Conservation (phyloP, 2,888 invertebrate species). For the Sinhomidia bicolor region DNA sequence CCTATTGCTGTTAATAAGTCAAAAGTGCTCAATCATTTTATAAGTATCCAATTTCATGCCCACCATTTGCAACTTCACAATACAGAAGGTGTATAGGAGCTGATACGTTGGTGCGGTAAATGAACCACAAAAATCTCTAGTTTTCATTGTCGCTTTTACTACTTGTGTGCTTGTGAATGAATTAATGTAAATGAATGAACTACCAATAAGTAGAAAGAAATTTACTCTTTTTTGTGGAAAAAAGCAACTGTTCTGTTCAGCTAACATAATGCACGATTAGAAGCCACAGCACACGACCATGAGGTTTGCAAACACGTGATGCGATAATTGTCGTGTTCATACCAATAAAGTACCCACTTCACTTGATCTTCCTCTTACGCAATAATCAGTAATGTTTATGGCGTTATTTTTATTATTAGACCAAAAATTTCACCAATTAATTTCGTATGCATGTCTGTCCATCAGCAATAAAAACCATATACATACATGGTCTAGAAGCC, state of each 20-base stretch:
- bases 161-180: constrained; percentile 53
- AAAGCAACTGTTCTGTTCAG: not conserved
- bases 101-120: constrained; percentile 61
- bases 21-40: constrained; percentile 1
- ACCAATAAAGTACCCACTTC: constrained; percentile 37
- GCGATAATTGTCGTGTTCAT: constrained; percentile 57
- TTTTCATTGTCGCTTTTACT: constrained; percentile 61
- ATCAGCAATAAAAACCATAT: too few relatives aligned
- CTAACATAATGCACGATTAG: constrained; percentile 9
- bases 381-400: constrained; percentile 12
- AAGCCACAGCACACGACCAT: constrained; percentile 53
- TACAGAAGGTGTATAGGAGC: not conserved
- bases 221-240: constrained; percentile 32
- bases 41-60: not conserved
- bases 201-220: constrained; percentile 23
- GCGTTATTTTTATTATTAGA: constrained; percentile 21
- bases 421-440: constrained; percentile 44
- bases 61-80: not conserved
- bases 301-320: constrained; percentile 21
- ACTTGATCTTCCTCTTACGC: constrained; percentile 55
- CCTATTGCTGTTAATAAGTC: not conserved
- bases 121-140: constrained; percentile 59
- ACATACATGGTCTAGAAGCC: not conserved
- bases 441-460: not conserved
- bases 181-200: constrained; percentile 38